phyloP scores from a whole-genome alignment of 1,140 invertebrate species.

The Hetaerina americana region DNA sequence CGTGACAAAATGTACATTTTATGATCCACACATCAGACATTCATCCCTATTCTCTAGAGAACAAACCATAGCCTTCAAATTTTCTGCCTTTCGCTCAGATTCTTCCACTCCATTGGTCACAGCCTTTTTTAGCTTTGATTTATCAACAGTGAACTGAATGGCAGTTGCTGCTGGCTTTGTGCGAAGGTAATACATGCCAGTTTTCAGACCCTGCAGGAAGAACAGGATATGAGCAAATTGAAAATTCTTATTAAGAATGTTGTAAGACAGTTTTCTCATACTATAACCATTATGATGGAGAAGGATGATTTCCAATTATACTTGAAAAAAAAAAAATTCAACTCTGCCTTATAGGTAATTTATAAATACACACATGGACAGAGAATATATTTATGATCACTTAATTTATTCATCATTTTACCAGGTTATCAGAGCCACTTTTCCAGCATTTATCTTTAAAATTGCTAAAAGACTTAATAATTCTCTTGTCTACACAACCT shows the following conservation, averaged over 20 bases:
- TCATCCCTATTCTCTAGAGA: slow-evolving; percentile 82
- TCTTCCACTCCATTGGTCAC: slow-evolving; percentile 15
- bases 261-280: slow-evolving; percentile 5
- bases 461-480: too few species aligned
- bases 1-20: slow-evolving; percentile 11
- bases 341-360: too few species aligned
- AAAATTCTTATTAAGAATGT: slow-evolving; percentile 12
- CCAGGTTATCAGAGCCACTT: too few species aligned
- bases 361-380: too few species aligned
- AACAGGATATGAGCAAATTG: slow-evolving; percentile 2
- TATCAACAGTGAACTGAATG: slow-evolving; percentile 97
- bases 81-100: slow-evolving; percentile 21
- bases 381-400: too few species aligned
- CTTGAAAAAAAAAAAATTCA: too few species aligned
- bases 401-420: too few species aligned
- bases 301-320: too few species aligned
- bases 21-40: slow-evolving; percentile 70
- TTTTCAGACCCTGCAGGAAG: slow-evolving; percentile 72
- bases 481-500: too few species aligned
- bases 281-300: neutral
- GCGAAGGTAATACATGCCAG: slow-evolving; percentile 97
- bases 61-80: slow-evolving; percentile 67
- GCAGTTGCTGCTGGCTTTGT: slow-evolving; percentile 93
- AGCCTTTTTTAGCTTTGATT: slow-evolving; percentile 49
- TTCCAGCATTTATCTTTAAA: too few species aligned